Percentiles rank a stretch among this genome's conserved stretches.
Evolutionary conservation across 2,888 invertebrate genomes (phyloP).

Genomic region (Anoplius nigerrimus): DNA sequence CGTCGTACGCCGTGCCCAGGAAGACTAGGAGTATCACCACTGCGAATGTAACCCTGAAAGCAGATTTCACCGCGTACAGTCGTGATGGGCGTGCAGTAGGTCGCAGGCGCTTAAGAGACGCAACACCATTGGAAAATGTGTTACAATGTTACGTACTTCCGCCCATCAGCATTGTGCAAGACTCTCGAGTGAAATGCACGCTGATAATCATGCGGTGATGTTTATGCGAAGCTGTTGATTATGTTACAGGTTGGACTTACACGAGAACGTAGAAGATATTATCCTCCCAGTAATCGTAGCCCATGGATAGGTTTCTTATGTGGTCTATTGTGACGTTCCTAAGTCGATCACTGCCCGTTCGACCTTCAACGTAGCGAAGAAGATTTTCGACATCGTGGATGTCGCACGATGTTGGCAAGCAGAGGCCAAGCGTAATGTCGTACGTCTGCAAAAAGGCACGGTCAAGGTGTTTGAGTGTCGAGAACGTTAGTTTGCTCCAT

Average conservation of each 20-base stretch:
- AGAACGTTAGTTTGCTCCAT: neutral
- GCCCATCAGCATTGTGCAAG: no score
- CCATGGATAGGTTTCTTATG: constrained; percentile 58
- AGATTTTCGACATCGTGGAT: constrained; percentile 75
- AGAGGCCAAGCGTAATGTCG: constrained; percentile 68
- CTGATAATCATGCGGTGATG: no score
- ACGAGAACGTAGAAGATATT: constrained; percentile 52
- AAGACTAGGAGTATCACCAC: constrained; percentile 70
- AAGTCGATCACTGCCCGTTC: constrained; percentile 73
- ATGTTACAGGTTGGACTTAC: constrained; percentile 40
- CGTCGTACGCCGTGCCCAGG: constrained; percentile 76
- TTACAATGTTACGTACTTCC: no score
- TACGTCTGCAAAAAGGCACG: constrained; percentile 11
- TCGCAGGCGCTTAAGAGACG: no score
- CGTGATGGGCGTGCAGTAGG: no score
- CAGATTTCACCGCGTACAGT: neutral
- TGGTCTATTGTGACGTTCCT: constrained; percentile 58
- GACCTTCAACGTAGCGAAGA: constrained; percentile 76
- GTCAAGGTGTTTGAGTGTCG: neutral
- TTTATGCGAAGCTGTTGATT: no score
- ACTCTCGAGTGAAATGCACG: no score
- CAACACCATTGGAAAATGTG: no score
- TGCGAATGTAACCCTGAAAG: constrained; percentile 53
- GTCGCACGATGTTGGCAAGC: constrained; percentile 76
- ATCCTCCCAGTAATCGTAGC: constrained; percentile 58